A percentile compares a stretch with the other conserved stretches of the same genome.
These are phyloP conservation scores for Pediacus dermestoides DNA, from an alignment of 2,888 invertebrate genomes.

Conservation along the genomic window DNA sequence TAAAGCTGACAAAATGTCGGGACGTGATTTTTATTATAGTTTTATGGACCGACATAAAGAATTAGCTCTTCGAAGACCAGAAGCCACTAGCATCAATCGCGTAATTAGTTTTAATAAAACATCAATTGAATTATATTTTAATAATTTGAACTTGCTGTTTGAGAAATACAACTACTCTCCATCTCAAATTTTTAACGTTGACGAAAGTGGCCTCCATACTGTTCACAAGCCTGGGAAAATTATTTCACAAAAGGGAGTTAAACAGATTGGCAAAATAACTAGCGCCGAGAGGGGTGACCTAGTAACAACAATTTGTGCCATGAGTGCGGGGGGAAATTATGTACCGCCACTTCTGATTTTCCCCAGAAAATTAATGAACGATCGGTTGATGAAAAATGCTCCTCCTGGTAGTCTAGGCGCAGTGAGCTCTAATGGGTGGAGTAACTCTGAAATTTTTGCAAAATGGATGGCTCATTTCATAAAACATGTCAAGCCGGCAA, in stretches of 20 bases:
- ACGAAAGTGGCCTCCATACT: conserved; percentile 14
- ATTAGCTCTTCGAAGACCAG: no score
- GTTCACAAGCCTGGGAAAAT: conserved; percentile 9
- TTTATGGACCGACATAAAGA: conserved; percentile 5
- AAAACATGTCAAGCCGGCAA: conserved; percentile 7
- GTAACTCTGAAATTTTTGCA: conserved; percentile 17
- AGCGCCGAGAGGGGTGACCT: conserved; percentile 9
- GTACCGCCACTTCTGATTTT: no score
- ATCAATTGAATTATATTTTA: conserved; percentile 4
- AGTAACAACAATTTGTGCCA: conserved; percentile 9
- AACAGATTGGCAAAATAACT: conserved; percentile 10
- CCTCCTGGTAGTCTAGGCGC: conserved; percentile 13
- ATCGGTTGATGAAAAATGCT: conserved; percentile 15
- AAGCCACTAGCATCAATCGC: conserved; percentile 3
- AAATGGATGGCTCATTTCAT: conserved; percentile 18
- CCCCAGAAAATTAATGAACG: conserved; percentile 12
- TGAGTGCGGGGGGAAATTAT: conserved; percentile 12
- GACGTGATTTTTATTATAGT: conserved; percentile 6
- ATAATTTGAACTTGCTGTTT: conserved; percentile 6
- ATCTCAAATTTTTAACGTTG: conserved; percentile 11
- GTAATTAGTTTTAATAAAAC: conserved; percentile 8
- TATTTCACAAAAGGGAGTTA: conserved; percentile 9
- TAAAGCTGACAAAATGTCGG: conserved; percentile 4
- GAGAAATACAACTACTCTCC: no score
- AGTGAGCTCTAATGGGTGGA: conserved; percentile 15